Conservation (phyloP, 2,797 vertebrate species). For the Pseudochirops cupreus region DNA sequence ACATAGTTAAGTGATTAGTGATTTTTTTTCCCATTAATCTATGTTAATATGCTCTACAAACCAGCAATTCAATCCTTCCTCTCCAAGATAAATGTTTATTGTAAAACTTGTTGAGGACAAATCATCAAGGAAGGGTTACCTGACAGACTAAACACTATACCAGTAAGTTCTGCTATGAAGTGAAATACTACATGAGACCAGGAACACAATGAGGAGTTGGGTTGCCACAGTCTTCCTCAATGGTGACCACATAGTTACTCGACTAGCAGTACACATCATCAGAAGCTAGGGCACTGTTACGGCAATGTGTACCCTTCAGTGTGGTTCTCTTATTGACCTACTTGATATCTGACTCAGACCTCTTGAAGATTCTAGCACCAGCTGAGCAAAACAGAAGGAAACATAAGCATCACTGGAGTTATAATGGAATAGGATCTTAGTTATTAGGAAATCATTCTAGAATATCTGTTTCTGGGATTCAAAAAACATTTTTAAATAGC, state of each 20-base stretch:
- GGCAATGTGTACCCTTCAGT: neutral
- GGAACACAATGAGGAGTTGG: neutral
- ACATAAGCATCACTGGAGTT: neutral
- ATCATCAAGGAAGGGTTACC: neutral
- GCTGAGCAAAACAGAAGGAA: neutral
- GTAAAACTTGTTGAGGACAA: neutral
- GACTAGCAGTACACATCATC: too few species aligned
- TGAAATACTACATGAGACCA: neutral
- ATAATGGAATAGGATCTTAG: neutral
- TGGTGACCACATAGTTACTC: neutral
- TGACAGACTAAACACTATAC: neutral
- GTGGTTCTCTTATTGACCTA: neutral
- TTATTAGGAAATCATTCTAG: neutral
- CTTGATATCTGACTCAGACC: neutral
- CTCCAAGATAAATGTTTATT: neutral
- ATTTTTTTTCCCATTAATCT: neutral
- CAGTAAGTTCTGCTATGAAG: neutral
- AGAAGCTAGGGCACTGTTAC: neutral
- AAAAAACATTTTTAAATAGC: neutral
- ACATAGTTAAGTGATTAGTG: neutral
- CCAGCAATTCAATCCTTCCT: neutral
- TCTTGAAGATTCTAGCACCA: neutral
- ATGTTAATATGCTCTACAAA: neutral
- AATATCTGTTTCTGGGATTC: neutral
- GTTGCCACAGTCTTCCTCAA: neutral